Base-by-base conservation (phyloP, 1,140 invertebrate species). In the Drosophila pandora region DNA sequence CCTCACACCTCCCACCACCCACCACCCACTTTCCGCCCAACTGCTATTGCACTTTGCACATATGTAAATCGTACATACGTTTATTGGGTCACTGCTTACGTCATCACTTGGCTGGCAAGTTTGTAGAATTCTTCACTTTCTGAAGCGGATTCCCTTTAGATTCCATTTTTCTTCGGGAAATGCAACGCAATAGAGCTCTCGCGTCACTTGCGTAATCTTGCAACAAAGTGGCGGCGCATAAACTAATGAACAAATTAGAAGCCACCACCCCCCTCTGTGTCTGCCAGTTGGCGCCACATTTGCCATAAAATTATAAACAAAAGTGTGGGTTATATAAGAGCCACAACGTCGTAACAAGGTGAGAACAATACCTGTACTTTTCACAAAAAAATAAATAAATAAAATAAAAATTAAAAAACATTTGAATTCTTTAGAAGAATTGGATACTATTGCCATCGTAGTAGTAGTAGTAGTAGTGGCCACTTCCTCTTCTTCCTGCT, bases 11-110 rank as follows among this genome's bases (percentile, higher is more conserved):
- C 69, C 67, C 59, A 69, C 12, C 68, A 50, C 13, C 13, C 17
- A 37, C 47, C 50, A 69, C 28, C 62, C 59, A 49, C 59, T 7
- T 6, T 2, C 43, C 17, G n/a, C 12, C 3, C 17, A 53, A 43
- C 23, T 73, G 59, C 47, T 64, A 59, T 52, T 65, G 53, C 67
- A 72, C 62, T 58, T 71, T 76, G 54, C 64, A 60, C 34, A 50
- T 74, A n/a, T n/a, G n/a, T n/a, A 60, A 62, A 60, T 64, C 71
- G 58, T 77, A 57, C 76, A 81, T 79, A 75, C 70, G 68, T 63
- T 84, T 84, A 84, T 85, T 84, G 76, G 81, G 81, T 84, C 81
- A 84, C 65, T 64, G 81, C 76, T 84, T 82, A 87, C 83, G 83
- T 88, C 78, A 87, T 88, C 79, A 67, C 53, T 83, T 79, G 76